Evolutionary conservation across 2,113 vertebrate species (phyloP).

Genomic region (Vidua macroura): DNA sequence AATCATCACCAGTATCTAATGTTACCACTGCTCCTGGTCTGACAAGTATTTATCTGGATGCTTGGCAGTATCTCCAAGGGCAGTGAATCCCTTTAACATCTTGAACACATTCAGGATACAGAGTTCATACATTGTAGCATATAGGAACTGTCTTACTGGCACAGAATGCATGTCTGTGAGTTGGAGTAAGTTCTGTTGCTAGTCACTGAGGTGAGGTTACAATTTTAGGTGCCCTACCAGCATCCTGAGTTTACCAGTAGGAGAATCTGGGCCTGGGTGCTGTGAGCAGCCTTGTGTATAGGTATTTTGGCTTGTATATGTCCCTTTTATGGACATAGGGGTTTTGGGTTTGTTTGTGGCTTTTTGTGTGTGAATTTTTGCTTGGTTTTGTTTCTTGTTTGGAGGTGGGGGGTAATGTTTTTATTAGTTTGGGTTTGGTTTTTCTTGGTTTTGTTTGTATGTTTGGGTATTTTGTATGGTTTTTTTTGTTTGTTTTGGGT

Average conservation of each 20-base stretch:
- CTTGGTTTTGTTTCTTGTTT: neutral
- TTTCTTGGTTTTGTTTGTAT: neutral
- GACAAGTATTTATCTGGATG: neutral
- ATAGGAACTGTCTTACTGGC: neutral
- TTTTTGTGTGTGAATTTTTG: neutral
- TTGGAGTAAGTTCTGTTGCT: neutral
- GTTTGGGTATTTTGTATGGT: neutral
- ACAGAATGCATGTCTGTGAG: neutral
- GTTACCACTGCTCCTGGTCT: neutral
- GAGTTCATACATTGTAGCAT: neutral
- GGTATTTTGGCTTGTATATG: neutral
- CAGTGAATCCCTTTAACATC: neutral
- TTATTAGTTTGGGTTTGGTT: neutral
- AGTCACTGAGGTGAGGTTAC: neutral
- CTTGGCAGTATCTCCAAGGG: neutral
- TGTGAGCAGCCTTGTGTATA: neutral
- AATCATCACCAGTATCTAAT: neutral
- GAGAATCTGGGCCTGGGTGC: neutral
- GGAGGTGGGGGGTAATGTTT: neutral
- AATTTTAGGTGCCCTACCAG: neutral
- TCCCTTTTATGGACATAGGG: neutral
- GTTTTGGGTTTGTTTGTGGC: neutral
- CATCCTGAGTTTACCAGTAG: neutral
- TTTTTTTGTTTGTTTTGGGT: neutral
- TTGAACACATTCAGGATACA: neutral